Base-by-base conservation (phyloP, 2,888 invertebrate genomes). In the Hermodice carunculata region DNA sequence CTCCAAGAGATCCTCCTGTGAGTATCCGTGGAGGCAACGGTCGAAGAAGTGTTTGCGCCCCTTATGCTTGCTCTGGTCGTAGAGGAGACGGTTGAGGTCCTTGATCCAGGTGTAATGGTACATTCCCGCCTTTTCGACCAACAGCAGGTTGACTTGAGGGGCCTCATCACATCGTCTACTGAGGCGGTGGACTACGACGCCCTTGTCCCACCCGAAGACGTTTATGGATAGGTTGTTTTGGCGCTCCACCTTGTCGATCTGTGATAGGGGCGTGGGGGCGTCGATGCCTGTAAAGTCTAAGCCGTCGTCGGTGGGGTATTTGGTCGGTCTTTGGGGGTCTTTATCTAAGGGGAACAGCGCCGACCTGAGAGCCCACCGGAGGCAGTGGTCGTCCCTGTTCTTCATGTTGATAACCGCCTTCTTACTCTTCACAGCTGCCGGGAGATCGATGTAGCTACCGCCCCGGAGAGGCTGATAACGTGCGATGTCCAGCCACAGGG, bases 51-150 rank as follows among this genome's bases (percentile, higher is more conserved):
- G 52, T 8, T 14, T 8, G 8, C 19, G 2, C 3, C 26, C 5
- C 3, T 43, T 44, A n/a, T 34, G 22, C 3, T 29, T 24, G 3
- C 58, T 40, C 40, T 48, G 31, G 2, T 52, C 44, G 31, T 46
- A 46, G 28, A 63, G 53, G n/a, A 61, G 53, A 11, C 61, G 28
- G 4, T 56, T 51, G 24, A 64, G 52, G 60, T 51, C 34, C 26
- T 60, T 61, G 51, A 64, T 64, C 64, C 64, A 64, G 29, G 60
- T 51, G 64, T 64, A 60, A 44, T 64, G 60, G 49, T 34, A 59
- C 19, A 28, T 61, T 19, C 49, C 65, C 3, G 28, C 65, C 53
- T 61, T 53, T 48, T 65, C 65, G 26, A 64, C 42, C 42, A 64
- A 22, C 29, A 64, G 57, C 34, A 61, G 51, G 49, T 60, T 64